Evolutionary conservation across 2,113 vertebrate genomes (phyloP).

Genomic region (Azemiops feae): DNA sequence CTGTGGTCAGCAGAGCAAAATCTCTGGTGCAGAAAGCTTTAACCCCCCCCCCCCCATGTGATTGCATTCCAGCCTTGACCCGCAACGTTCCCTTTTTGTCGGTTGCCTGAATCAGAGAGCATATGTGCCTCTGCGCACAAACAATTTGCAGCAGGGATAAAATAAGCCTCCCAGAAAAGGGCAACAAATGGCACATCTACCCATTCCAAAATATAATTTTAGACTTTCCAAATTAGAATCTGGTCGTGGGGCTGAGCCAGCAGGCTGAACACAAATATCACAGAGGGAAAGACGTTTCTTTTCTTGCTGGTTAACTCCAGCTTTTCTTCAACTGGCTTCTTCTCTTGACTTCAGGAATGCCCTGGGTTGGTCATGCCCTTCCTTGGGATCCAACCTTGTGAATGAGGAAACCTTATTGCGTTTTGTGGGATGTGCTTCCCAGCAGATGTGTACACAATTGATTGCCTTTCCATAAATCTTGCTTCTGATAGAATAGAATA

Average conservation of each 20-base stretch:
- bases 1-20: not conserved
- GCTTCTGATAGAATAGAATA: no score
- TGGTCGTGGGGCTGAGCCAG: not conserved
- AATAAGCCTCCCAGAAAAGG: not conserved
- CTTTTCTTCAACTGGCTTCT: not conserved
- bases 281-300: fast-evolving
- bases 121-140: not conserved
- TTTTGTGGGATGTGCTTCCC: not conserved
- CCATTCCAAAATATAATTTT: not conserved
- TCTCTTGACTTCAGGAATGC: not conserved
- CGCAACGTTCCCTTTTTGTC: not conserved
- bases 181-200: not conserved
- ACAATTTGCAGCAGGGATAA: no score
- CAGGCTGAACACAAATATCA: not conserved
- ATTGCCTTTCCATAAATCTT: not conserved
- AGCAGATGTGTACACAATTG: not conserved
- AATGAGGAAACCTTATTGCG: not conserved
- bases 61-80: not conserved
- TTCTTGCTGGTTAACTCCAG: not conserved
- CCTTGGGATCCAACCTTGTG: not conserved
- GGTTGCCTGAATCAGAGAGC: not conserved
- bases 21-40: not conserved
- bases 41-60: no score
- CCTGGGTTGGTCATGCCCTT: not conserved
- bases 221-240: not conserved